Evolutionary conservation across 2,113 vertebrate species (phyloP).

Genomic region (human): DNA sequence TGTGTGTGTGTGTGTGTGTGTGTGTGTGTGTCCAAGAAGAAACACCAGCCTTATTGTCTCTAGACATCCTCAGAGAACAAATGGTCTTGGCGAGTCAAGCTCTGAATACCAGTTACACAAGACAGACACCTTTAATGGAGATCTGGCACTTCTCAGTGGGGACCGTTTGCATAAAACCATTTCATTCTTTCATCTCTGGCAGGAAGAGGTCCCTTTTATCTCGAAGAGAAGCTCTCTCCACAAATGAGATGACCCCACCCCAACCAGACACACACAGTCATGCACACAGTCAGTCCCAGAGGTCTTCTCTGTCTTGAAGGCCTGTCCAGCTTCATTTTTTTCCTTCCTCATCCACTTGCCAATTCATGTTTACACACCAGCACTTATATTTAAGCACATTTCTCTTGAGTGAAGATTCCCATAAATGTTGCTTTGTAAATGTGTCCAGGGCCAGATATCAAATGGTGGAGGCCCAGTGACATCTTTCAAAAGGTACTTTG

Average conservation of each 20-base stretch:
- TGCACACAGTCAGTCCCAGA: not conserved
- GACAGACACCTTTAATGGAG: not conserved
- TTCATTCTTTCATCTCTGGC: not conserved
- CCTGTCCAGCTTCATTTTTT: not conserved
- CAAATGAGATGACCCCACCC: not conserved
- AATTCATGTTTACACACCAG: not conserved
- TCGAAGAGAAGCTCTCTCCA: not conserved
- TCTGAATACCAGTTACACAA: not conserved
- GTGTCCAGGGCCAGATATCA: not conserved
- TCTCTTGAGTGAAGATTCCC: not conserved
- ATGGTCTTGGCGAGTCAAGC: not conserved
- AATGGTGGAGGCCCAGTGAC: not conserved
- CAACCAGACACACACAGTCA: not conserved
- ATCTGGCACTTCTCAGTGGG: not conserved
- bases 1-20: not conserved
- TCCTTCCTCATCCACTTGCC: not conserved
- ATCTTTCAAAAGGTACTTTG: not conserved
- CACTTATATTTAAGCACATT: not conserved
- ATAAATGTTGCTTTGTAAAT: not conserved
- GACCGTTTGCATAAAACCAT: not conserved
- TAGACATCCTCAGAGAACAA: slow-evolving; percentile 26
- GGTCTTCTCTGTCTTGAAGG: not conserved
- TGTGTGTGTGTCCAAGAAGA: not conserved
- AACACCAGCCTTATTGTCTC: slow-evolving; percentile 22
- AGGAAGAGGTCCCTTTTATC: not conserved